Evolutionary conservation across 2,113 vertebrate genomes (phyloP).

Genomic region (Diphyllodes magnificus): DNA sequence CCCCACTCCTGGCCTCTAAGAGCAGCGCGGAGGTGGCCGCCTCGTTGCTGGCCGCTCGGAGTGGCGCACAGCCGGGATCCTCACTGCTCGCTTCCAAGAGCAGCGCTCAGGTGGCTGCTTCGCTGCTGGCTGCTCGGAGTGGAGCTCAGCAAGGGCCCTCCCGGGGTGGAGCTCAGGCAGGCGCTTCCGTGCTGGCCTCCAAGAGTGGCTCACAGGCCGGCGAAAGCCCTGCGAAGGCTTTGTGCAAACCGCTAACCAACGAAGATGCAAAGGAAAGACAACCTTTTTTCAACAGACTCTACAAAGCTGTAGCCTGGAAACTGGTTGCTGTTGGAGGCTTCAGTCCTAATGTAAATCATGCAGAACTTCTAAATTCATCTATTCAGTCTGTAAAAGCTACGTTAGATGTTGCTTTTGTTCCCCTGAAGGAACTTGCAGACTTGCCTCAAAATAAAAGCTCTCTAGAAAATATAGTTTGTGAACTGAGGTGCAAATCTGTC

Average conservation of each 20-base stretch:
- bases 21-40: conserved; percentile 31
- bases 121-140: conserved; percentile 49
- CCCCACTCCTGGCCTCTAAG: conserved; percentile 40
- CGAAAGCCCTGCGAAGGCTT: conserved; percentile 55
- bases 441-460: conserved; percentile 88
- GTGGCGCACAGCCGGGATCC: background rate
- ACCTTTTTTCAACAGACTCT: conserved; percentile 94
- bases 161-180: conserved; percentile 54
- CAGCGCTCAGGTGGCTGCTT: conserved; percentile 59
- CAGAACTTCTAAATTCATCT: conserved; percentile 86
- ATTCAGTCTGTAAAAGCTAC: conserved; percentile 91
- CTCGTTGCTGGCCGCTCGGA: background rate
- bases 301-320: conserved; percentile 97
- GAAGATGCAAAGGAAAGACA: conserved; percentile 87
- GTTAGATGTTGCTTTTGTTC: conserved; percentile 89
- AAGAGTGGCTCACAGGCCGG: conserved; percentile 13
- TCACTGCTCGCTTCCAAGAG: conserved; percentile 59
- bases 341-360: conserved; percentile 88
- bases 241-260: conserved; percentile 68
- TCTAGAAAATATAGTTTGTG: conserved; percentile 94
- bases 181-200: conserved; percentile 47
- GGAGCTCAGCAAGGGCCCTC: conserved; percentile 60
- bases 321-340: conserved; percentile 93
- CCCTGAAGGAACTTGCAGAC: conserved; percentile 91
- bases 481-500: conserved; percentile 90